Percentiles rank a stretch among this genome's conserved stretches.
Evolutionary conservation across 1,140 invertebrate species (phyloP).

Genomic region (Drosophila melanica): DNA sequence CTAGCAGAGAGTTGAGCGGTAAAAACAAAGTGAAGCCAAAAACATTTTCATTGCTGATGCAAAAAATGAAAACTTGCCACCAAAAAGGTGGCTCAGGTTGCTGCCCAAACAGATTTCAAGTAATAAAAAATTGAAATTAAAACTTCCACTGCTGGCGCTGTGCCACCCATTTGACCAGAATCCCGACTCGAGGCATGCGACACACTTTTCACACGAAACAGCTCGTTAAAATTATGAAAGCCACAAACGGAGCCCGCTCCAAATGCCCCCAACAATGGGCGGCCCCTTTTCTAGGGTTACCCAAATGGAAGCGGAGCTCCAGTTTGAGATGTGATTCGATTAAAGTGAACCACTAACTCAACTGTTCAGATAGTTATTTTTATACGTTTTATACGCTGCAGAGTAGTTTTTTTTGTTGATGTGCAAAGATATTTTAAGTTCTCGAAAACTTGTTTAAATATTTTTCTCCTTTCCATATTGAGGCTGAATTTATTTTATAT

Average conservation of each 20-base stretch:
- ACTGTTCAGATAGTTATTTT: too few species aligned
- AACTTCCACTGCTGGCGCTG: slow-evolving; percentile 62
- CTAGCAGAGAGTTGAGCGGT: background rate
- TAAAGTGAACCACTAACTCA: background rate
- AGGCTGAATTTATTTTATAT: too few species aligned
- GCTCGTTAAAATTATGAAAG: slow-evolving; percentile 74
- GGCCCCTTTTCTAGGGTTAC: too few species aligned
- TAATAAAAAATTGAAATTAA: slow-evolving; percentile 82
- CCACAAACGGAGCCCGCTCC: slow-evolving; percentile 32
- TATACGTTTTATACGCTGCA: too few species aligned
- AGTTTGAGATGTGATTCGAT: background rate
- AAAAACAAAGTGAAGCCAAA: slow-evolving; percentile 21
- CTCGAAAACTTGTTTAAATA: too few species aligned
- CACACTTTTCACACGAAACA: slow-evolving; percentile 75
- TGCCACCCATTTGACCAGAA: background rate
- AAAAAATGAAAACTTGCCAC: slow-evolving; percentile 58
- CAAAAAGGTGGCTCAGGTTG: slow-evolving; percentile 57
- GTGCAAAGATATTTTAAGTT: too few species aligned
- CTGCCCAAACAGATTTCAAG: slow-evolving; percentile 68
- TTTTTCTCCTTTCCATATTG: too few species aligned
- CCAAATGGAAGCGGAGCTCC: background rate
- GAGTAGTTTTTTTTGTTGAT: too few species aligned
- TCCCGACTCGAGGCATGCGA: slow-evolving; percentile 37
- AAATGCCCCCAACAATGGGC: slow-evolving; percentile 2
- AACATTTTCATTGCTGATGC: slow-evolving; percentile 70